phyloP scores from a whole-genome alignment of 2,888 invertebrate species.

The Xanthia icteritia region DNA sequence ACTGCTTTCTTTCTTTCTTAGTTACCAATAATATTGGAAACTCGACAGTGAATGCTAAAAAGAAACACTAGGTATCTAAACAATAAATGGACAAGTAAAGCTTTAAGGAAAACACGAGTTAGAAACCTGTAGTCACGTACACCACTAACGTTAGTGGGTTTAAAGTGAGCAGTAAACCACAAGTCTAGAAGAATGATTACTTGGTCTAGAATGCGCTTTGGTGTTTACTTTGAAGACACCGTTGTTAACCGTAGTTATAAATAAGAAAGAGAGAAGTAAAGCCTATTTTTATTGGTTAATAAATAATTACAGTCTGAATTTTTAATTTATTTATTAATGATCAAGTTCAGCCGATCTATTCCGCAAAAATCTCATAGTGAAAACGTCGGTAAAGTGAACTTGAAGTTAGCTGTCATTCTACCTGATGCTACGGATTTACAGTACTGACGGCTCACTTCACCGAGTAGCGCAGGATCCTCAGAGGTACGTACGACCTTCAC shows the following conservation, averaged over 20 bases:
- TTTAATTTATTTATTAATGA: not conserved
- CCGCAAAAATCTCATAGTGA: too few species aligned
- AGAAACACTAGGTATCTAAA: constrained; percentile 11
- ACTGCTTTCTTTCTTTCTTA: too few species aligned
- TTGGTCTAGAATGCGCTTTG: constrained; percentile 34
- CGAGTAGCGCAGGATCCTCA: too few species aligned
- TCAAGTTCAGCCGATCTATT: too few species aligned
- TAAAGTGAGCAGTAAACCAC: constrained; percentile 50
- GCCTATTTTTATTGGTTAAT: not conserved
- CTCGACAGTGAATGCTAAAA: not conserved
- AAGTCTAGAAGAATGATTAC: constrained; percentile 49
- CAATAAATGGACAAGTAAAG: constrained; percentile 41
- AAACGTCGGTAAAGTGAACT: too few species aligned
- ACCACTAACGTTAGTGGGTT: constrained; percentile 44
- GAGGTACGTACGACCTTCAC: too few species aligned
- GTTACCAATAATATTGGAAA: constrained; percentile 7
- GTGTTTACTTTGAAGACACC: constrained; percentile 3
- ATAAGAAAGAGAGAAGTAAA: not conserved
- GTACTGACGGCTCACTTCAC: too few species aligned
- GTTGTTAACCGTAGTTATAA: not conserved
- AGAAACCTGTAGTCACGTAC: constrained; percentile 42
- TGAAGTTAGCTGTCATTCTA: too few species aligned
- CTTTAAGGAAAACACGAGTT: constrained; percentile 31
- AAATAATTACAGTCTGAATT: not conserved
- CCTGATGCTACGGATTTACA: too few species aligned